Evolutionary conservation across 2,888 invertebrate genomes (phyloP).

Genomic region (Acleris sparsana): DNA sequence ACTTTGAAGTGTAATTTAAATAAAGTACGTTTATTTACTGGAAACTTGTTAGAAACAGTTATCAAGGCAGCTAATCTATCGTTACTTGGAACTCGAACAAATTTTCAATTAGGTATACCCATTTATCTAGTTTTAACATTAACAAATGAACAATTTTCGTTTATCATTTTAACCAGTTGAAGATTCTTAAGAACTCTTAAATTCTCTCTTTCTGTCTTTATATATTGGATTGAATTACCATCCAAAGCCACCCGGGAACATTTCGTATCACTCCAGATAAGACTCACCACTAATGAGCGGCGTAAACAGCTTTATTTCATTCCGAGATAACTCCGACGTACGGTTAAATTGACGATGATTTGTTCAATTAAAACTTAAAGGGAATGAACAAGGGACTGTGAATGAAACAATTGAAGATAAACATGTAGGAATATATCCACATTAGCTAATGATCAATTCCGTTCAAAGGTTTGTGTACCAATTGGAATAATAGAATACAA

Average conservation of each 20-base stretch:
- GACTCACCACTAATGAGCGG: slow-evolving; percentile 40
- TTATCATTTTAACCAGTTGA: too few relatives aligned
- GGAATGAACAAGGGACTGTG: slow-evolving; percentile 35
- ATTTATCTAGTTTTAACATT: too few relatives aligned
- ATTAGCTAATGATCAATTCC: slow-evolving; percentile 33
- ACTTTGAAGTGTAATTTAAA: too few relatives aligned
- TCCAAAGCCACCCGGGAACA: slow-evolving; percentile 27
- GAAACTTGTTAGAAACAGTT: neutral
- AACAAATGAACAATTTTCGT: too few relatives aligned
- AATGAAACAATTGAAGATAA: slow-evolving; percentile 48
- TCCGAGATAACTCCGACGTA: slow-evolving; percentile 59
- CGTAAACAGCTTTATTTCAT: slow-evolving; percentile 58
- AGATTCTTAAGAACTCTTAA: neutral
- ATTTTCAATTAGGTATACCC: too few relatives aligned
- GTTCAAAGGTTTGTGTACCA: slow-evolving; percentile 17
- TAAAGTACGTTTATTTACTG: too few relatives aligned
- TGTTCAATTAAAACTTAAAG: slow-evolving; percentile 67
- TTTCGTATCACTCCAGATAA: slow-evolving; percentile 37
- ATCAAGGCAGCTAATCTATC: too few relatives aligned
- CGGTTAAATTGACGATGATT: slow-evolving; percentile 71
- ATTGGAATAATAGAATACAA: neutral
- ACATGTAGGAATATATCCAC: slow-evolving; percentile 19
- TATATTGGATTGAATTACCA: slow-evolving; percentile 13
- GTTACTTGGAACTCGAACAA: too few relatives aligned
- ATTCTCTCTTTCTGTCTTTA: neutral